Evolutionary conservation across 2,797 vertebrate genomes (phyloP), one percentile per base, ranked within the genome.

Genomic region (Borostomias antarcticus): DNA sequence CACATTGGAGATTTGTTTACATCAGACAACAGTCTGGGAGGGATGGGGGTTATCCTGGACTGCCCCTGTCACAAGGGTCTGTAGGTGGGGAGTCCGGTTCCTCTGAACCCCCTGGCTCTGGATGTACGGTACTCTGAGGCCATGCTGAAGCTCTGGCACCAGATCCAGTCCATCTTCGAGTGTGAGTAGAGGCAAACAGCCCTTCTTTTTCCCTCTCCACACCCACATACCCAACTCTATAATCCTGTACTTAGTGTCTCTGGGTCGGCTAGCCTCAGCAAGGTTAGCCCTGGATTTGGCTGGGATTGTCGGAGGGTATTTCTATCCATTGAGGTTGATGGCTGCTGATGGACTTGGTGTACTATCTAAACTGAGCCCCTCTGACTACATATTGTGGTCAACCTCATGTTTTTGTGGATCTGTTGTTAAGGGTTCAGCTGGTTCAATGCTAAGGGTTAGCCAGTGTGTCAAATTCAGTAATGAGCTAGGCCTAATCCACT

Each of bases 191-290:
- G 73, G 64, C 81, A 64, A 75, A 77, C 43, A 15, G 4, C 2
- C 28, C 13, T 13, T 28, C 40, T 79, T 86, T 81, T 72, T 75
- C 72, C 72, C 74, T 59, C 65, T 81, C 78, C 70, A 68, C 29
- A 72, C 66, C 72, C 68, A 62, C 77, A 40, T 70, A 80, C 82
- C 79, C 79, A 29, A 2, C 58, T 8, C 6, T 3, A 60, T 88
- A 84, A 89, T 89, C 86, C 84, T 33, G 61, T 62, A 77, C 13
- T 84, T 85, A 85, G 77, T 73, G 74, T 69, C 51, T 64, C 64
- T 0, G 58, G 68, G 81, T 69, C 69, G 70, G 70, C 68, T 73
- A 26, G 3, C 67, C 54, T 74, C 72, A 17, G 65, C 76, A 77
- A 76, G 59, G 65, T 62, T 78, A 73, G 69, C 68, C 63, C 72